Percentiles rank a stretch among this genome's conserved stretches.
Evolutionary conservation across 1,140 invertebrate species (phyloP).

Genomic region (Galleria mellonella): DNA sequence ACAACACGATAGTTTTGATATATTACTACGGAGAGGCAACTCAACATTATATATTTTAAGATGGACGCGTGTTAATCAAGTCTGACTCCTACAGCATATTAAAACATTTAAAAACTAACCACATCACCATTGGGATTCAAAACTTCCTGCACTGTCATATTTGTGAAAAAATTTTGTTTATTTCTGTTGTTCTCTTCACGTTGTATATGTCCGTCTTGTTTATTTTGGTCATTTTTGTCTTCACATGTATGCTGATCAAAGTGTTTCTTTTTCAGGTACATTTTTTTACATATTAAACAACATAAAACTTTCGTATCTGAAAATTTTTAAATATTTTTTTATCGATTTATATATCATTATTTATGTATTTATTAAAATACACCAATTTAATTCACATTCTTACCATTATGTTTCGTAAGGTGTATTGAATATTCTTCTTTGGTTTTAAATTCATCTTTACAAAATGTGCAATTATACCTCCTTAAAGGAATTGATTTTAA

Average conservation of each 20-base stretch:
- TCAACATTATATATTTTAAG: no score
- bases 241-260: conserved; percentile 36
- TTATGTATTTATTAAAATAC: neutral
- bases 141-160: conserved; percentile 22
- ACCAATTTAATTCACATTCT: neutral
- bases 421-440: conserved; percentile 33
- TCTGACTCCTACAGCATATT: no score
- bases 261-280: conserved; percentile 32
- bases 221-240: conserved; percentile 12
- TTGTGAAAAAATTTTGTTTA: conserved; percentile 11
- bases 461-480: conserved; percentile 26
- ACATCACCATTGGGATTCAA: conserved; percentile 17
- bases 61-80: no score
- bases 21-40: no score
- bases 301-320: conserved; percentile 35
- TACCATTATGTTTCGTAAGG: conserved; percentile 28
- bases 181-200: neutral
- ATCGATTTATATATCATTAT: neutral
- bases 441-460: conserved; percentile 29
- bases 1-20: no score
- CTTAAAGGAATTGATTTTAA: conserved; percentile 21
- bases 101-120: conserved; percentile 10
- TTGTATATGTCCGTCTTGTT: no score
- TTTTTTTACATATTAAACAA: conserved; percentile 45
- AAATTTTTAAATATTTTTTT: conserved; percentile 7